Conservation (phyloP, 92 coral and sea anemone species). For the Porites cylindrica region DNA sequence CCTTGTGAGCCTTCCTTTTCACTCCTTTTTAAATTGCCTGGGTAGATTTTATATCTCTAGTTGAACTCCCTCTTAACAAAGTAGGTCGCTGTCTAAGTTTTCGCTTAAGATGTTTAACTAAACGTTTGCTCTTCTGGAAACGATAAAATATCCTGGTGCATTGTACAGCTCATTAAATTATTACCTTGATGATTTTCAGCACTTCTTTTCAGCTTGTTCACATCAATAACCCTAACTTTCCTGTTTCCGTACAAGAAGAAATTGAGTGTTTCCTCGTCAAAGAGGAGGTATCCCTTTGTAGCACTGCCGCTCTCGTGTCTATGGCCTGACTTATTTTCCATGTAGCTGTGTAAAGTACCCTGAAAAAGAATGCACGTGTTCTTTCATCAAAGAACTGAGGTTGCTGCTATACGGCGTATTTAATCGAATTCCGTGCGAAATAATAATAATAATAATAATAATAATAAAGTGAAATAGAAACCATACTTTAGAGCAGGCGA, state of each 20-base stretch:
- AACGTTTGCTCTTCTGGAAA: too few relatives aligned
- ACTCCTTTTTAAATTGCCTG: too few relatives aligned
- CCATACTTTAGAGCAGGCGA: too few relatives aligned
- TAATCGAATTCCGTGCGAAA: neutral
- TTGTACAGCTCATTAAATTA: neutral
- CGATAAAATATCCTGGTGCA: too few relatives aligned
- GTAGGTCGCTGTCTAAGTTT: too few relatives aligned
- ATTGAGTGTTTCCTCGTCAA: constrained; percentile 32
- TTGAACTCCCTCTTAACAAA: too few relatives aligned
- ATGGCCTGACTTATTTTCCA: constrained; percentile 15
- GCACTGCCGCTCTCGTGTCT: neutral
- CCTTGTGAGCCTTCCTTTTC: neutral
- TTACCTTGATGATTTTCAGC: constrained; percentile 33
- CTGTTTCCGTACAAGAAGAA: constrained; percentile 25
- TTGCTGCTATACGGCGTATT: neutral
- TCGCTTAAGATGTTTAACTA: too few relatives aligned
- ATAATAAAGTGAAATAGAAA: too few relatives aligned
- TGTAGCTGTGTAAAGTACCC: neutral
- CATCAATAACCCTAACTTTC: constrained; percentile 10
- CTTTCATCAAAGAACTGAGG: neutral
- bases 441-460: neutral
- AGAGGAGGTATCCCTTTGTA: neutral
- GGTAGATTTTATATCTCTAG: too few relatives aligned
- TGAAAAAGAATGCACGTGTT: neutral
- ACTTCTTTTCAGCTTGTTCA: constrained; percentile 26